A percentile compares a stretch with the other conserved stretches of the same genome.
Conservation (phyloP, 2,113 vertebrate genomes). For the Stercorarius parasiticus region DNA sequence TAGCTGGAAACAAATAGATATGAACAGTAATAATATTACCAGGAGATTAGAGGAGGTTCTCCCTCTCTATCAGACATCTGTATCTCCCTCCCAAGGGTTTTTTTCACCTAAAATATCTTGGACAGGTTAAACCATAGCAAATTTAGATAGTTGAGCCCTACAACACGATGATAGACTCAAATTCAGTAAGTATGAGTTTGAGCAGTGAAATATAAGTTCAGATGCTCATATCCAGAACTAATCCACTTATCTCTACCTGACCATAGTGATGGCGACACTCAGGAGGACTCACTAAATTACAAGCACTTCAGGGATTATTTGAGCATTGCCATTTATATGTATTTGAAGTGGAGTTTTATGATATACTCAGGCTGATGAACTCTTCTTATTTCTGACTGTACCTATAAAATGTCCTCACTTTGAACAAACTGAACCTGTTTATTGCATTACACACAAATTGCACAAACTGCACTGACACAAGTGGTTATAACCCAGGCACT, state of each 20-base stretch:
- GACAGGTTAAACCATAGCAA: background rate
- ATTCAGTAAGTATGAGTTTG: background rate
- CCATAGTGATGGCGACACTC: slow-evolving; percentile 12
- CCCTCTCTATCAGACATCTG: background rate
- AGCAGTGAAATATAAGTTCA: slow-evolving; percentile 5
- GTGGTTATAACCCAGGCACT: background rate
- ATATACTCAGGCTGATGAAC: background rate
- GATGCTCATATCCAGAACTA: slow-evolving; percentile 52
- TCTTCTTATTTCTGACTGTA: background rate
- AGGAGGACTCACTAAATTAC: slow-evolving; percentile 2
- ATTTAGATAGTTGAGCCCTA: background rate
- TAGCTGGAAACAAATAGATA: background rate
- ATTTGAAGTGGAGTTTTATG: background rate
- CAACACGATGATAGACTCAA: background rate
- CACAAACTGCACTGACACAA: background rate
- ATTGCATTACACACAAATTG: background rate
- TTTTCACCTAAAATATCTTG: background rate
- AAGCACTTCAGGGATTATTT: slow-evolving; percentile 31
- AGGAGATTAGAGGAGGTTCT: background rate
- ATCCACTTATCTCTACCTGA: slow-evolving; percentile 57
- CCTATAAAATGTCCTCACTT: background rate
- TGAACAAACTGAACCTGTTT: background rate
- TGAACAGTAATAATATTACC: background rate
- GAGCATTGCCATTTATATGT: background rate
- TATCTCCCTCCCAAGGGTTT: background rate